Conservation (phyloP, 2,888 invertebrate genomes). For the Melieria picta region DNA sequence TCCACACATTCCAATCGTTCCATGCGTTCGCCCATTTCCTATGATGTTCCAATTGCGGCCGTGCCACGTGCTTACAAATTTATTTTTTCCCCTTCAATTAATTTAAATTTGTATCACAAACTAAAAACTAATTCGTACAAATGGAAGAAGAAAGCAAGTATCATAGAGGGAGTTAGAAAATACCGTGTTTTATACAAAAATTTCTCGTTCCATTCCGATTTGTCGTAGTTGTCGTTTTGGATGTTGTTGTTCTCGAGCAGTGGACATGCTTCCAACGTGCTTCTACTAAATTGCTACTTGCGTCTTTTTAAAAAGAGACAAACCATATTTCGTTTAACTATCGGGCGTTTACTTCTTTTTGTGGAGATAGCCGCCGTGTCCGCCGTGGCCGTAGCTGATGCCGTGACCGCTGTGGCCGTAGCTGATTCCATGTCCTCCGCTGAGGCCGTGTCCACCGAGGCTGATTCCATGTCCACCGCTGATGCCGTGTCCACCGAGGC, state of each 20-base stretch:
- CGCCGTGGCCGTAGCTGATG: conserved; percentile 40
- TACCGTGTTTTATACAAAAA: conserved; percentile 27
- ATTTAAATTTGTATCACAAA: conserved; percentile 64
- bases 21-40: conserved; percentile 19
- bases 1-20: conserved; percentile 25
- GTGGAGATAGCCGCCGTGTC: conserved; percentile 52
- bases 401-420: conserved; percentile 43
- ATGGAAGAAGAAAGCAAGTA: conserved; percentile 40
- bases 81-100: conserved; percentile 47
- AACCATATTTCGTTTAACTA: conserved; percentile 17
- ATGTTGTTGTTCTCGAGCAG: conserved; percentile 34
- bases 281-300: conserved; percentile 48
- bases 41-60: not conserved
- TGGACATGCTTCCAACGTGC: conserved; percentile 23
- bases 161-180: conserved; percentile 16
- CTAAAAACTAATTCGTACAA: conserved; percentile 61
- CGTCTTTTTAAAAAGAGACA: conserved; percentile 26
- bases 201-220: conserved; percentile 23
- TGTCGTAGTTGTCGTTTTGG: conserved; percentile 15
- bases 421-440: conserved; percentile 51
- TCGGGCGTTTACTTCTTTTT: conserved; percentile 58
- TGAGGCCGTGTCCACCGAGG: conserved; percentile 41
- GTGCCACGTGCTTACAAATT: conserved; percentile 18
- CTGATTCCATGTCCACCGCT: conserved; percentile 31
- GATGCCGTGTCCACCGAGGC: conserved; percentile 35